Base-by-base conservation (phyloP, 2,797 vertebrate genomes). In the Decapterus maruadsi region DNA sequence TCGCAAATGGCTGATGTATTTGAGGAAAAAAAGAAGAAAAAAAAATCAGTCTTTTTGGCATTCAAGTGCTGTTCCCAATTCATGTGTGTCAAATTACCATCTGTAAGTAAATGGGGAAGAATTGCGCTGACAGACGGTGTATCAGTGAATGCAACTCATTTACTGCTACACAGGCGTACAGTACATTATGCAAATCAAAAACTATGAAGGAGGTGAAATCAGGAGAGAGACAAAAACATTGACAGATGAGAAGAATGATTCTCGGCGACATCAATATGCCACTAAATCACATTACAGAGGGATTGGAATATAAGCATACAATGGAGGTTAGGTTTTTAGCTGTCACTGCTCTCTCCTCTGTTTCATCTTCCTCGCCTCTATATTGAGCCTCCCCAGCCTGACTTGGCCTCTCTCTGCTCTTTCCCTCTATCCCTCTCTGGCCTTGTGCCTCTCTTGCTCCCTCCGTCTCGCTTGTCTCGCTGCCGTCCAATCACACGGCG, bases 51-150 rank as follows among this genome's bases (percentile, higher is more conserved):
- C 22, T 77, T 81, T 87, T 78, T 90, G 84, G 89, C 82, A 82
- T 85, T 85, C 43, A 53, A 29, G 54, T 29, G 43, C 80, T 57
- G 69, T 67, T 83, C 45, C 71, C 82, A 89, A 92, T 90, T 91
- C 84, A 90, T 89, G 90, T 90, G 90, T 86, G 82, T 93, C 90
- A 91, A 93, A 94, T 94, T 89, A 92, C 86, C 89, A 87, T 85
- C 83, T 88, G 75, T 92, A 89, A 91, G 88, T 90, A 87, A 91
- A 90, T 68, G 72, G 75, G 81, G 72, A 77, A 76, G 86, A 88
- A 90, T 85, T 62, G 81, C 29, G 13, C 75, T 82, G 92, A 92
- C 92, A 88, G 76, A 87, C 71, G 72, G 69, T 20, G 78, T 31
- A 22, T 73, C 74, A 43, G 60, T 87, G 81, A 93, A 93, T 85